Percentiles rank a stretch among this genome's conserved stretches.
These are phyloP conservation scores for Chlamydotis undulata DNA, from an alignment of 2,113 vertebrate species.

Conservation along the genomic window DNA sequence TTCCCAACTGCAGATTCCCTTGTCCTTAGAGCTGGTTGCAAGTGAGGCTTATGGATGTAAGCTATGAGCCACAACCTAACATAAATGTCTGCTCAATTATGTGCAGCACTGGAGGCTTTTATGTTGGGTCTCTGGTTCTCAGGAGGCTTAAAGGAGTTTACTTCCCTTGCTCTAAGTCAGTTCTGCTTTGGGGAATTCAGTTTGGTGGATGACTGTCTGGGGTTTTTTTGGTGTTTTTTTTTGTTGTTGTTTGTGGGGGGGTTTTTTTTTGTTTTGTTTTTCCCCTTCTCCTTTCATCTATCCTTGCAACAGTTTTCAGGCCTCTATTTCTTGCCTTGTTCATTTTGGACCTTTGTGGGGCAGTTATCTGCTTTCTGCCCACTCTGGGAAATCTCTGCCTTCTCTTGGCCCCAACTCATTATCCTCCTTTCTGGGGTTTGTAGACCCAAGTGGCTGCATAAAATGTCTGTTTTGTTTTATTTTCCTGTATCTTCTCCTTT, in stretches of 20 bases:
- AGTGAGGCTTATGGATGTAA: background rate
- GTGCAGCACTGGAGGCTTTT: background rate
- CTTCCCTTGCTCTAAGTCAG: background rate
- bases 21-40: background rate
- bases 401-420: background rate
- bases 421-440: background rate
- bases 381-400: background rate
- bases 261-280: too few relatives aligned
- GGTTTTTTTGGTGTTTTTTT: too few relatives aligned
- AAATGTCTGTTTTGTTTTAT: too few relatives aligned
- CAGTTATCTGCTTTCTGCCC: background rate
- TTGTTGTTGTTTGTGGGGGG: too few relatives aligned
- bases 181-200: background rate
- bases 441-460: background rate
- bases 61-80: background rate
- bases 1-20: background rate
- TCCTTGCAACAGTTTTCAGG: background rate
- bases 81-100: background rate
- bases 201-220: background rate
- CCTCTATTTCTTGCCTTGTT: background rate
- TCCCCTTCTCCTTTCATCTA: too few relatives aligned
- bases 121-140: background rate
- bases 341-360: background rate
- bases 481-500: background rate
- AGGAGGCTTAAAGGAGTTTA: background rate